These are phyloP conservation scores for Ictidomys tridecemlineatus DNA, from an alignment of 2,113 vertebrate species.

Conservation along the genomic window DNA sequence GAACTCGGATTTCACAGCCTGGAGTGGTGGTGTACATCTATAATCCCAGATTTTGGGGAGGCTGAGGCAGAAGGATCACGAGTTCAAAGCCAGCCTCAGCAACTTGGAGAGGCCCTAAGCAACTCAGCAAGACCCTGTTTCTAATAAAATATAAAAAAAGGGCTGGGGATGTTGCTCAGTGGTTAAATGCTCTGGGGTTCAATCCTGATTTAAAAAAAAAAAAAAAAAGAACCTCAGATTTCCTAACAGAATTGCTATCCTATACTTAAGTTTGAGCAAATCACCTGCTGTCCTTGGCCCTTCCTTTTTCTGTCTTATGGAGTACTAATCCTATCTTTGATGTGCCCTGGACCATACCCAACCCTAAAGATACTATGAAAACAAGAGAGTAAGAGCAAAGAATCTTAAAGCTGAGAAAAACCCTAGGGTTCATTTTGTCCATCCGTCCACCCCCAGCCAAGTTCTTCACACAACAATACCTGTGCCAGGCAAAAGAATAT, in stretches of 20 bases:
- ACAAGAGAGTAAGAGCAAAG: neutral
- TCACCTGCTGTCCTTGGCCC: neutral
- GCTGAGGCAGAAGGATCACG: too few species aligned
- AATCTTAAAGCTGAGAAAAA: neutral
- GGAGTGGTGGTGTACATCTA: too few species aligned
- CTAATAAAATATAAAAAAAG: too few species aligned
- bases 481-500: neutral
- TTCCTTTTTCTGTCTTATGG: constrained; percentile 62
- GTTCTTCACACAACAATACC: neutral
- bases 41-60: too few species aligned
- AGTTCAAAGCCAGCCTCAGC: too few species aligned
- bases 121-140: too few species aligned
- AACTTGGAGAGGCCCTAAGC: too few species aligned
- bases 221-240: too few species aligned
- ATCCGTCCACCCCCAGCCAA: neutral
- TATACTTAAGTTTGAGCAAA: constrained; percentile 37
- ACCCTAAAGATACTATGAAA: neutral
- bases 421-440: neutral
- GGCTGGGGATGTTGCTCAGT: too few species aligned
- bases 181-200: too few species aligned
- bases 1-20: too few species aligned
- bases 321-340: neutral
- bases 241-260: constrained; percentile 51
- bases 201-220: too few species aligned
- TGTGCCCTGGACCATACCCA: neutral